phyloP scores from a whole-genome alignment of 2,113 vertebrate genomes.

The Bubo bubo region DNA sequence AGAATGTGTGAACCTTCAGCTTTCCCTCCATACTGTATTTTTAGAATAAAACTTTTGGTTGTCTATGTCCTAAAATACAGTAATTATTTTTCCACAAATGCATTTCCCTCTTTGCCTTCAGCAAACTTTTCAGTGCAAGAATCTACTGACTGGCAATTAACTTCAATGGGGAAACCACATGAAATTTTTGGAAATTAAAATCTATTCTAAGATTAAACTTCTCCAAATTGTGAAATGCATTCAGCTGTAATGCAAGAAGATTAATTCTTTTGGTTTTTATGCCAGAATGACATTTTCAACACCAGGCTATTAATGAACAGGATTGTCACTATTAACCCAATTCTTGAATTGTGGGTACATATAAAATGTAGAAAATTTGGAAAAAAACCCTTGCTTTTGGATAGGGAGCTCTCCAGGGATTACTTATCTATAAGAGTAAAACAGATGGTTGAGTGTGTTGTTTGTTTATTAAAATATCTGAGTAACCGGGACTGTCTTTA shows the following conservation, averaged over 20 bases:
- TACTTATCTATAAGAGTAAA: background rate
- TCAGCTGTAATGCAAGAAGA: too few species aligned
- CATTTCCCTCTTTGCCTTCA: background rate
- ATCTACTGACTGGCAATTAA: background rate
- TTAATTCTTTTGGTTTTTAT: background rate
- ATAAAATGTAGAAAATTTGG: background rate
- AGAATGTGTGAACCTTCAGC: background rate
- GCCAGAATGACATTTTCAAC: background rate
- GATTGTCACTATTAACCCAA: background rate
- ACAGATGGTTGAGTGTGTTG: background rate
- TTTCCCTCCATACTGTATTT: background rate
- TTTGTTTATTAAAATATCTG: background rate
- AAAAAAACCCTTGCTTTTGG: conserved; percentile 19
- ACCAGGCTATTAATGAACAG: background rate
- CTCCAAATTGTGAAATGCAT: background rate
- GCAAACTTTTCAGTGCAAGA: background rate
- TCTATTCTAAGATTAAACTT: background rate
- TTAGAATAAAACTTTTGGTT: background rate
- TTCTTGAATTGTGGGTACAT: background rate
- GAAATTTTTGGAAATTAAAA: background rate
- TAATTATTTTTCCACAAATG: background rate
- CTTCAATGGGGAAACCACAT: background rate
- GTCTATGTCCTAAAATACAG: background rate
- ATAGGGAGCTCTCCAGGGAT: background rate
- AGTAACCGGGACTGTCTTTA: background rate